Evolutionary conservation across 2,888 invertebrate species (phyloP).

Genomic region (Notodonta ziczac): DNA sequence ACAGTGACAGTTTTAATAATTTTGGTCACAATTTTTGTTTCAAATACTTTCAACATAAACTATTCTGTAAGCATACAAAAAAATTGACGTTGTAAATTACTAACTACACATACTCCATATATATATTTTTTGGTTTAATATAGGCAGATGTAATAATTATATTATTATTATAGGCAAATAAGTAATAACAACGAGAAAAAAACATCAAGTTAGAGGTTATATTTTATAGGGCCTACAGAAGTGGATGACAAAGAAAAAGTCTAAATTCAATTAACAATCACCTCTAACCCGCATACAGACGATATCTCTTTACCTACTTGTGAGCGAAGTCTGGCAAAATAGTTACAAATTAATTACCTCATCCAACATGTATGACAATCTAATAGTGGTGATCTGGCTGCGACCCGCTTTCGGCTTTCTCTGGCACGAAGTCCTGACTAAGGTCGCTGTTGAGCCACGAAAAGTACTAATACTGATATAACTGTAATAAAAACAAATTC

Average conservation of each 20-base stretch:
- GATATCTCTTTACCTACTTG: neutral
- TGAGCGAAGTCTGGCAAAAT: constrained; percentile 53
- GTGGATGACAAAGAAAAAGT: neutral
- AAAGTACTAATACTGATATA: constrained; percentile 19
- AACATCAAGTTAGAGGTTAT: no score
- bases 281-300: neutral
- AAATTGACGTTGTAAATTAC: no score
- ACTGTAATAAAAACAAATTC: neutral
- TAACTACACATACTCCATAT: no score
- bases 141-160: no score
- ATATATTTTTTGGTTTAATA: no score
- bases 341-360: constrained; percentile 78
- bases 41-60: no score
- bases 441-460: constrained; percentile 50
- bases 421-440: constrained; percentile 75
- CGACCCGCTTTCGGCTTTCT: constrained; percentile 82
- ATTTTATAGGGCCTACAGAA: neutral
- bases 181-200: no score
- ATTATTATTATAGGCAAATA: no score
- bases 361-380: constrained; percentile 81
- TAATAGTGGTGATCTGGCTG: constrained; percentile 77
- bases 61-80: no score
- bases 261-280: neutral
- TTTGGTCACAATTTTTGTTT: no score
- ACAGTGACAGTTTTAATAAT: no score